Base-by-base conservation (phyloP, 2,888 invertebrate species). In the Eupeodes latifasciatus region DNA sequence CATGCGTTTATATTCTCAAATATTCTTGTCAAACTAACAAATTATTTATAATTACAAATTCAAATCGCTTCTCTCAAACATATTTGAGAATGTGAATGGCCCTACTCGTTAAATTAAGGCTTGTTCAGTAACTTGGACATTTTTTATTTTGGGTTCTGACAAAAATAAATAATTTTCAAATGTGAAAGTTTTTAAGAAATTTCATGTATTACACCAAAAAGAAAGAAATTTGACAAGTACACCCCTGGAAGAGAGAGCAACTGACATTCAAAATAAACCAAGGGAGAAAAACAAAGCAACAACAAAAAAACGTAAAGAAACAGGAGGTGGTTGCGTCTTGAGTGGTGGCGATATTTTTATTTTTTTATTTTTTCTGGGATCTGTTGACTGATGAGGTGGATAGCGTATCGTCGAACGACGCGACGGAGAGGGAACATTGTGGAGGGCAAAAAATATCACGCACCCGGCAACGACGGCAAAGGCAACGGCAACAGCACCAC, bases 361-460 rank as follows among this genome's bases (percentile, higher is more conserved):
- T n/a, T n/a, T n/a, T n/a, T n/a, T n/a, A n/a, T n/a, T 27, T 71
- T 72, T 72, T 72, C 57, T 72, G 55, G 71, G 71, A 71, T 72
- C 36, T 14, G 64, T 71, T 44, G 19, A 16, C 4, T 16, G 59
- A 3, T 53, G 67, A 27, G 44, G 14, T 16, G 66, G 19, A 5
- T 14, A 5, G 5, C 14, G 51, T 19, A 19, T 10, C 1, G 19
- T 19, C 9, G 19, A 19, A 19, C 1, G 19, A 55, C 9, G 19
- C 12, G 36, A 49, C 7, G n/a, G 61, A 7, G 36, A 44, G 53
- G 55, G 16, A 64, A 59, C 2, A 40, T 61, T 27, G 61, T 69
- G 77, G 86, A 82, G 79, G 82, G 82, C 82, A 79, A 79, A 71
- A 86, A 86, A 77, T 86, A 86, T 86, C 82, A 86, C 86, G 83